phyloP scores from a whole-genome alignment of 92 coral and sea anemone genomes.

The Epizoanthus illoricatus region DNA sequence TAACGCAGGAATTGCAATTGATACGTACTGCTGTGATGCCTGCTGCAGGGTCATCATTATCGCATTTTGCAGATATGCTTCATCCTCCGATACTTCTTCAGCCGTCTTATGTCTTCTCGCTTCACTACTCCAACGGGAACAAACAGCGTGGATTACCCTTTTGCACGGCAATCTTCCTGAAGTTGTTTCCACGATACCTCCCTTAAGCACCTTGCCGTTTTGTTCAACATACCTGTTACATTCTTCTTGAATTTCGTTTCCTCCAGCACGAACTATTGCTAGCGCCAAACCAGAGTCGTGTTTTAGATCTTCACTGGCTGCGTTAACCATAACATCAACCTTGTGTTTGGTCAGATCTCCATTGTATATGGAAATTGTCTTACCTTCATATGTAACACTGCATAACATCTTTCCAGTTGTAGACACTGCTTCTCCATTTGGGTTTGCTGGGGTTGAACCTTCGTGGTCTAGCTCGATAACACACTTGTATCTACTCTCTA shows the following conservation, averaged over 20 bases:
- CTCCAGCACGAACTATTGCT: slow-evolving; percentile 58
- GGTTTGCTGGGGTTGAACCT: neutral
- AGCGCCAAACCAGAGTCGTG: slow-evolving; percentile 66
- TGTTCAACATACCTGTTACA: slow-evolving; percentile 46
- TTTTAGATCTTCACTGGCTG: slow-evolving; percentile 53
- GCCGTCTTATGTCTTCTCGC: slow-evolving; percentile 11
- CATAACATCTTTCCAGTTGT: slow-evolving; percentile 1
- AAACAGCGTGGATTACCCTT: slow-evolving; percentile 65
- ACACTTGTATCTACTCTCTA: slow-evolving; percentile 50
- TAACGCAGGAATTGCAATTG: slow-evolving; percentile 77
- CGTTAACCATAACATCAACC: slow-evolving; percentile 72
- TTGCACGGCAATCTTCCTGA: slow-evolving; percentile 69
- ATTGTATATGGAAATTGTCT: slow-evolving; percentile 40
- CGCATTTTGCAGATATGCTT: slow-evolving; percentile 40
- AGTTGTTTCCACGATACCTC: slow-evolving; percentile 49
- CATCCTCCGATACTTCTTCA: slow-evolving; percentile 37
- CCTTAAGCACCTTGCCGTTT: slow-evolving; percentile 43
- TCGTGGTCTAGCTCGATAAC: slow-evolving; percentile 34
- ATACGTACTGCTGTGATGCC: slow-evolving; percentile 43
- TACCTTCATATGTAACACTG: slow-evolving; percentile 14
- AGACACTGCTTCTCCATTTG: neutral
- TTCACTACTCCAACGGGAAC: slow-evolving; percentile 54
- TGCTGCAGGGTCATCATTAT: slow-evolving; percentile 43
- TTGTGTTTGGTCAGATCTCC: slow-evolving; percentile 53
- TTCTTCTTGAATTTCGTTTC: slow-evolving; percentile 59